phyloP scores from a whole-genome alignment of 2,113 vertebrate genomes.

The Coturnix japonica region DNA sequence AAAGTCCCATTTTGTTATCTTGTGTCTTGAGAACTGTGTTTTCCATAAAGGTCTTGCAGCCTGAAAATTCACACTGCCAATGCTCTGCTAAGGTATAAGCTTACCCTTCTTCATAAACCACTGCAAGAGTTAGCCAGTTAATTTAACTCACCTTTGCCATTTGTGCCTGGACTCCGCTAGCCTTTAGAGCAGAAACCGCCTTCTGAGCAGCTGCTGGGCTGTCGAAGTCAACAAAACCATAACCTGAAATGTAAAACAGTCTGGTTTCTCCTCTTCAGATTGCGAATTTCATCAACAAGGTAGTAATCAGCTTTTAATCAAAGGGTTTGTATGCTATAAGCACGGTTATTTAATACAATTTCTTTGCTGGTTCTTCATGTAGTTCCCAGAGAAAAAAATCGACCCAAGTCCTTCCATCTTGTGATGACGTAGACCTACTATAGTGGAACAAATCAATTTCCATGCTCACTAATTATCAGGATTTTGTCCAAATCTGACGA shows the following conservation, averaged over 20 bases:
- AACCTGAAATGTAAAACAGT: slow-evolving; percentile 83
- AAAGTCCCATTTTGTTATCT: background rate
- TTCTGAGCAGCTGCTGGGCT: slow-evolving; percentile 97
- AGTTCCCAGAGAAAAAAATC: accelerated
- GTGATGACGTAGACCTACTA: background rate
- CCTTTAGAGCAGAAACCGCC: slow-evolving; percentile 94
- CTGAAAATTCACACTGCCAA: background rate
- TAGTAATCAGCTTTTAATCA: background rate
- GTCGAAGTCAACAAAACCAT: slow-evolving; percentile 98
- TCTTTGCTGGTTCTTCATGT: background rate
- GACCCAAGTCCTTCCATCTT: background rate
- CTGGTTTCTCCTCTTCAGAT: background rate
- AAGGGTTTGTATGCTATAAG: background rate
- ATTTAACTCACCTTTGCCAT: slow-evolving; percentile 94
- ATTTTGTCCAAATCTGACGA: background rate
- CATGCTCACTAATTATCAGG: background rate
- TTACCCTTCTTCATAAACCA: background rate
- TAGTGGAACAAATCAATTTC: background rate
- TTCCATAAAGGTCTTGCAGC: background rate
- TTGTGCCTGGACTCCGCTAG: slow-evolving; percentile 94
- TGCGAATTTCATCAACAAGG: background rate
- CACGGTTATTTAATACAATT: background rate
- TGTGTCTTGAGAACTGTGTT: background rate
- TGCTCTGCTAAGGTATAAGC: background rate
- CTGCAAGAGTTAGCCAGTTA: background rate